Evolutionary conservation across 2,888 invertebrate genomes (phyloP).

Genomic region (Eristalinus sepulchralis): DNA sequence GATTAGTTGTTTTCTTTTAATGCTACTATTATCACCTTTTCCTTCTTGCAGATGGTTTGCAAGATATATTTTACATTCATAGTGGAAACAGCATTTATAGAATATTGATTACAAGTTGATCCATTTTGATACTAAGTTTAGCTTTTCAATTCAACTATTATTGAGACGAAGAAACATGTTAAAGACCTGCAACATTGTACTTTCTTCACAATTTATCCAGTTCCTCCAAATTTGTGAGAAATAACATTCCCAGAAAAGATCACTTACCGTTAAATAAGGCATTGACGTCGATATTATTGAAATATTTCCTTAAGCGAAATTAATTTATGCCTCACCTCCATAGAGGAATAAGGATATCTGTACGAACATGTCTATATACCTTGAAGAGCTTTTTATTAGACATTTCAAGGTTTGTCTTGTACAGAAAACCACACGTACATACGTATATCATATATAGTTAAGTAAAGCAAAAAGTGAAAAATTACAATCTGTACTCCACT

Average conservation of each 20-base stretch:
- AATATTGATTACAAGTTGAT: too few relatives aligned
- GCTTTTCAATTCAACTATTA: too few relatives aligned
- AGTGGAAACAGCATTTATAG: too few relatives aligned
- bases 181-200: too few relatives aligned
- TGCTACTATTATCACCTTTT: too few relatives aligned
- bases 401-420: not conserved
- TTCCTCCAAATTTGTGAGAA: too few relatives aligned
- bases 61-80: too few relatives aligned
- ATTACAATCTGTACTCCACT: constrained; percentile 15
- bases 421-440: not conserved
- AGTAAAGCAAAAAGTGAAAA: constrained; percentile 7
- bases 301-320: not conserved
- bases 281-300: not conserved
- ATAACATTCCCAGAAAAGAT: not conserved
- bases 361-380: not conserved
- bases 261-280: not conserved
- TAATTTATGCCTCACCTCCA: not conserved
- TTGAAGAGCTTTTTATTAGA: constrained; percentile 14
- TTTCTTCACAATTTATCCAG: too few relatives aligned
- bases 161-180: too few relatives aligned
- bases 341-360: not conserved
- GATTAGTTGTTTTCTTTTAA: too few relatives aligned
- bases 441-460: not conserved
- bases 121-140: too few relatives aligned
- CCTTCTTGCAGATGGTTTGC: too few relatives aligned